A percentile compares a stretch with the other conserved stretches of the same genome.
Evolutionary conservation across 1,140 invertebrate species (phyloP).

Genomic region (Laupala kohalensis): DNA sequence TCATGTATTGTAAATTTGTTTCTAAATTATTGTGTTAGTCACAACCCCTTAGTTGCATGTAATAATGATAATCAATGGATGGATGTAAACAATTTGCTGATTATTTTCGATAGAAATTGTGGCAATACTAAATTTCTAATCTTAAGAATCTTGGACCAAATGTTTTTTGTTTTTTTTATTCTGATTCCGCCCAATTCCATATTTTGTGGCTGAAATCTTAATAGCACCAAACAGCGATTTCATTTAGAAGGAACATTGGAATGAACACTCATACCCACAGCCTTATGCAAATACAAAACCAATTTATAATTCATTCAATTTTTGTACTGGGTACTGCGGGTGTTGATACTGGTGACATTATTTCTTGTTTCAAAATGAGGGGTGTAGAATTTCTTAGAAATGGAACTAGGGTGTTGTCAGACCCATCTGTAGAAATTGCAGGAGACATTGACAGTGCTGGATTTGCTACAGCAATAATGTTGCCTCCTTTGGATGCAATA

Average conservation of each 20-base stretch:
- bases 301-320: background rate
- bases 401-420: background rate
- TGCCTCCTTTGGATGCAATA: conserved; percentile 66
- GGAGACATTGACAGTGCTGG: conserved; percentile 53
- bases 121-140: no score
- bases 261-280: background rate
- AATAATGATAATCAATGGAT: no score
- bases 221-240: background rate
- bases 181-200: no score
- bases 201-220: no score
- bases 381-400: background rate
- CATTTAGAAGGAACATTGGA: background rate
- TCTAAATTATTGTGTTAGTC: no score
- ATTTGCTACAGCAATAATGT: conserved; percentile 78
- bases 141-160: no score
- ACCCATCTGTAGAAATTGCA: conserved; percentile 20
- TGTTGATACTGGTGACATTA: background rate
- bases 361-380: background rate
- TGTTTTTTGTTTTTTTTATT: no score
- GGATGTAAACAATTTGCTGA: no score
- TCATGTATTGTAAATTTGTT: no score
- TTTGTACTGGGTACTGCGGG: background rate
- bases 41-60: no score
- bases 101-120: no score
- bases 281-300: background rate